Evolutionary conservation across 2,797 vertebrate species (phyloP), one percentile per base, ranked within the genome.

Genomic region (Myotis planiceps): DNA sequence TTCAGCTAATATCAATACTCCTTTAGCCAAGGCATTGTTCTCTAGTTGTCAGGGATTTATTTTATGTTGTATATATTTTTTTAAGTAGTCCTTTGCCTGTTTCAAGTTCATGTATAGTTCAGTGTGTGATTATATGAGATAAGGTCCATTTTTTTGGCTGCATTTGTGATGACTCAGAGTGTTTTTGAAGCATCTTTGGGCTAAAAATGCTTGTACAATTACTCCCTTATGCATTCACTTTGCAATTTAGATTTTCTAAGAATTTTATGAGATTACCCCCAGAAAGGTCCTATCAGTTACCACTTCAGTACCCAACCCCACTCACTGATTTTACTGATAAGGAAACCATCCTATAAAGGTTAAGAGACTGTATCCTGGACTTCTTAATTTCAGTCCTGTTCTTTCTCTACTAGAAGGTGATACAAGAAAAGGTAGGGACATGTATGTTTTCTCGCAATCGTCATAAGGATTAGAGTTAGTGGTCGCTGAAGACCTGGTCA

Each of bases 161-260:
- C n/a, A 9, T 96, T 92, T 23, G 2, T 75, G 69, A 58, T 88
- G 51, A 97, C 18, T 90, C 23, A 21, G 75, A 45, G 23, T 47
- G 71, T 83, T 94, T 82, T 75, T 60, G 6, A 87, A 95, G 92
- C 6, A 68, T 85, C 49, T 91, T 71, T 86, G 32, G 19, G 16
- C 19, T 93, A 29, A 85, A 80, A 45, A 81, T n/a, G 27, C 34
- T 55, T 60, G 4, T 25, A 49, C 2, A 68, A 66, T 27, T 81
- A 47, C 23, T 1, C 37, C 12, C 13, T 63, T 69, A 8, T n/a
- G 58, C 55, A 74, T 51, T 93, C 25, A 82, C 37, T 84, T 92
- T 32, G 39, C 19, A 93, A 80, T 76, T 93, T 83, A 89, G 27
- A 87, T 87, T 86, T 83, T 83, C 69, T 86, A 68, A 90, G 53